phyloP scores from a whole-genome alignment of 2,797 vertebrate genomes.

The Chaunax sp. region DNA sequence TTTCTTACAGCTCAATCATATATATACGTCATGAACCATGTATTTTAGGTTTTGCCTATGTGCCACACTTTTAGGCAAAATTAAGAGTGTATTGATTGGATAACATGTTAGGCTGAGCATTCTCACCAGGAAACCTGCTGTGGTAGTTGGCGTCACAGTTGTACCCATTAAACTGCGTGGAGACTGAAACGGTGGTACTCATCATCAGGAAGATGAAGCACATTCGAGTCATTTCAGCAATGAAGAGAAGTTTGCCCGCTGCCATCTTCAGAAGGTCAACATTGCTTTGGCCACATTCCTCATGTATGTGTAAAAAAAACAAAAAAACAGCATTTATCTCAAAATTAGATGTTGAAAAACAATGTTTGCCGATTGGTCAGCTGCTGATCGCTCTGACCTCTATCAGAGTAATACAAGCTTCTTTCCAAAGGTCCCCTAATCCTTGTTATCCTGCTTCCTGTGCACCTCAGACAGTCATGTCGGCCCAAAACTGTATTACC shows the following conservation, averaged over 20 bases:
- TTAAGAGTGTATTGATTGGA: background rate
- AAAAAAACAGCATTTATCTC: constrained; percentile 46
- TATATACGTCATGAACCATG: background rate
- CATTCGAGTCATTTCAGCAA: constrained; percentile 90
- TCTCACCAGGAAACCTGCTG: constrained; percentile 98
- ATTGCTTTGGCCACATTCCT: constrained; percentile 64
- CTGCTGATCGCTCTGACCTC: constrained; percentile 62
- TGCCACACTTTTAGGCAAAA: background rate
- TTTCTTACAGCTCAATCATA: no score
- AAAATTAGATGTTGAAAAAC: constrained; percentile 59
- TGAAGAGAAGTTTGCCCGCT: constrained; percentile 70
- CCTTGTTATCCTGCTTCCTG: constrained; percentile 61
- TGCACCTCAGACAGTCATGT: constrained; percentile 59
- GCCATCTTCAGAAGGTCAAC: constrained; percentile 78
- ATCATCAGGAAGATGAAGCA: constrained; percentile 89
- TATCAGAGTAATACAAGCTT: constrained; percentile 61
- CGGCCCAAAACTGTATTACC: constrained; percentile 50
- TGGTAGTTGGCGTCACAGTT: constrained; percentile 96
- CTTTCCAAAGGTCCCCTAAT: constrained; percentile 58
- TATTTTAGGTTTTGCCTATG: background rate
- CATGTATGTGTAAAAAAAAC: constrained; percentile 8
- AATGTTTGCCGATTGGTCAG: constrained; percentile 26
- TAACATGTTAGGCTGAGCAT: no score
- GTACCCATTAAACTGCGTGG: constrained; percentile 95
- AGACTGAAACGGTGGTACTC: constrained; percentile 82